Percentiles rank a stretch among this genome's conserved stretches.
Evolutionary conservation across 2,888 invertebrate genomes (phyloP).

Genomic region (Caenorhabditis japonica): DNA sequence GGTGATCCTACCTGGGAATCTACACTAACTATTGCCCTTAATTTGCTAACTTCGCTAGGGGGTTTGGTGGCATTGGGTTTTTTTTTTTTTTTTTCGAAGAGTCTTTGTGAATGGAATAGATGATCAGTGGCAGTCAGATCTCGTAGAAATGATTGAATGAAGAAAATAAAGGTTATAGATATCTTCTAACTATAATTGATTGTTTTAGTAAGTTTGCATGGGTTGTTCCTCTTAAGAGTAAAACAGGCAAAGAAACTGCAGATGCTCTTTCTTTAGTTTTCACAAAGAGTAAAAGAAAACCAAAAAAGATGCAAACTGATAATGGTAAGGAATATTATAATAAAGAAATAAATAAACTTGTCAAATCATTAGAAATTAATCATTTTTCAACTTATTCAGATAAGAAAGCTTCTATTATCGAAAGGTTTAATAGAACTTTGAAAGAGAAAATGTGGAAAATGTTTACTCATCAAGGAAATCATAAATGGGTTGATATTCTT

Average conservation of each 20-base stretch:
- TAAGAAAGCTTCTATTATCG: conserved; percentile 58
- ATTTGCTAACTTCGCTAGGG: too few species aligned
- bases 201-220: conserved; percentile 64
- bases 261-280: conserved; percentile 58
- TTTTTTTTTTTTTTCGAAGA: too few species aligned
- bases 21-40: too few species aligned
- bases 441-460: conserved; percentile 62
- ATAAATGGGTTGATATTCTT: conserved; percentile 60
- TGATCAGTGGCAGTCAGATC: conserved; percentile 66
- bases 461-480: conserved; percentile 58
- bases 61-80: too few species aligned
- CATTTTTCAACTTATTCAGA: conserved; percentile 52
- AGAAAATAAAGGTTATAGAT: conserved; percentile 59
- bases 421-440: conserved; percentile 60
- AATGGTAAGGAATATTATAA: conserved; percentile 62
- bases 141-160: conserved; percentile 64
- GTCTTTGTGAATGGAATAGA: conserved; percentile 54
- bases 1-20: too few species aligned
- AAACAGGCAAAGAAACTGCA: conserved; percentile 62
- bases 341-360: conserved; percentile 51
- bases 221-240: conserved; percentile 58
- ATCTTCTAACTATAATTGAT: conserved; percentile 51
- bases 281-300: conserved; percentile 52
- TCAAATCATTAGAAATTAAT: conserved; percentile 57
- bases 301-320: conserved; percentile 61